Base-by-base conservation (phyloP, 2,888 invertebrate species). In the Hirtodrosophila confusa region DNA sequence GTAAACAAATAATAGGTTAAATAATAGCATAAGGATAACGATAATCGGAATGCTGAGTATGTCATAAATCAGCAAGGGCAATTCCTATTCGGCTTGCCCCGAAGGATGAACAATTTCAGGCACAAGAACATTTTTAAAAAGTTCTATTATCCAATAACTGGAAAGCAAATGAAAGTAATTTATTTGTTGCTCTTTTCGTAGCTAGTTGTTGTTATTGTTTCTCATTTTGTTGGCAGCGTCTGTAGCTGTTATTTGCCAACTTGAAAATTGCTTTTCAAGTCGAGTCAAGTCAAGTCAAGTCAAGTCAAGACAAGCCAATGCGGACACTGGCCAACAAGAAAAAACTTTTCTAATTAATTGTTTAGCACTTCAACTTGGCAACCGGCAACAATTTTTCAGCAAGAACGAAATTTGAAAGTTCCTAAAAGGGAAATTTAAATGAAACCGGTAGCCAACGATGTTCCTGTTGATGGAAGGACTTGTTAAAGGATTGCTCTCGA, bases 311-410 rank as follows among this genome's bases (percentile, higher is more conserved):
- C 17, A 17, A 17, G 17, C 17, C 17, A 17, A 17, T 17, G 27
- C 64, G 51, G 39, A 39, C 57, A 69, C 54, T 51, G 50, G 47
- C 45, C 44, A 51, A 44, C 45, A 54, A 36, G 39, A 57, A 43
- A 33, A 68, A 88, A 82, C 73, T 88, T 82, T 82, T 88, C 58
- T 80, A 88, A 82, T 82, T 82, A 82, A 88, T 82, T 82, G 84
- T 75, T 88, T 86, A 83, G 82, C 86, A 83, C 88, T 85, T 82
- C 72, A 66, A 63, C 69, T 69, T 48, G 53, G 48, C 44, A 64
- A 67, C 51, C 44, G 31, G 31, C 31, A 31, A 31, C 8, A 31
- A 11, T 24, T 27, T 39, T 12, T 31, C 11, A 36, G n/a, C 31
- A 8, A 9, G 35, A 3, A 24, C 27, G 45, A 40, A 39, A 60